A percentile compares a stretch with the other conserved stretches of the same genome.
phyloP scores from a whole-genome alignment of 2,888 invertebrate species.

The Pachydiplax longipennis region DNA sequence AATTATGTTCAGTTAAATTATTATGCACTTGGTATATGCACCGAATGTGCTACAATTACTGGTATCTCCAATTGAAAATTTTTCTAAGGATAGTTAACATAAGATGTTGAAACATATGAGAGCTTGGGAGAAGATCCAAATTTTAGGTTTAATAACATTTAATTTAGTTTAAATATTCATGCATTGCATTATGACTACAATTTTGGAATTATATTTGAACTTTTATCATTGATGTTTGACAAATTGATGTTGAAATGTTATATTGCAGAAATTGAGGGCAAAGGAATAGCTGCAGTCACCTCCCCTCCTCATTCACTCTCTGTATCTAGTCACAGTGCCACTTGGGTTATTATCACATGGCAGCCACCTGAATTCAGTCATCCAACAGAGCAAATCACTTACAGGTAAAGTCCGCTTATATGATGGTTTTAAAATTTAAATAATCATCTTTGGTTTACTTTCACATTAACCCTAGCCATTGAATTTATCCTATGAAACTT shows the following conservation, averaged over 20 bases:
- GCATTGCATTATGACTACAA: too few relatives aligned
- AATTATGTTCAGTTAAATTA: background rate
- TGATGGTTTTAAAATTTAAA: background rate
- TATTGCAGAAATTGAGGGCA: constrained; percentile 55
- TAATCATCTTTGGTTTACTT: too few relatives aligned
- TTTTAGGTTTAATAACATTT: too few relatives aligned
- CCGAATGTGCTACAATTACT: too few relatives aligned
- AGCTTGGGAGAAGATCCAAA: too few relatives aligned
- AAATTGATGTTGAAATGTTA: background rate
- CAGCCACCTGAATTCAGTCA: constrained; percentile 85
- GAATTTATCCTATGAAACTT: background rate
- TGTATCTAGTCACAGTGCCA: constrained; percentile 80
- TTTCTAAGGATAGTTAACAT: too few relatives aligned
- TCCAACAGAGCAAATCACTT: constrained; percentile 78
- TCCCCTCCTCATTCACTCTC: constrained; percentile 83
- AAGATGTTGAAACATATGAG: too few relatives aligned
- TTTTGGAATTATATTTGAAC: background rate
- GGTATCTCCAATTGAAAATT: too few relatives aligned
- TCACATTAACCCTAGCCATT: background rate
- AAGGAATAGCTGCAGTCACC: constrained; percentile 71
- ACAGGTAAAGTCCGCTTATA: constrained; percentile 65
- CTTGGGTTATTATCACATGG: constrained; percentile 83
- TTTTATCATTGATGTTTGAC: background rate
- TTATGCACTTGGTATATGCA: background rate
- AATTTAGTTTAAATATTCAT: too few relatives aligned